phyloP scores from a whole-genome alignment of 1,140 invertebrate species.

The Ceratina japonica region DNA sequence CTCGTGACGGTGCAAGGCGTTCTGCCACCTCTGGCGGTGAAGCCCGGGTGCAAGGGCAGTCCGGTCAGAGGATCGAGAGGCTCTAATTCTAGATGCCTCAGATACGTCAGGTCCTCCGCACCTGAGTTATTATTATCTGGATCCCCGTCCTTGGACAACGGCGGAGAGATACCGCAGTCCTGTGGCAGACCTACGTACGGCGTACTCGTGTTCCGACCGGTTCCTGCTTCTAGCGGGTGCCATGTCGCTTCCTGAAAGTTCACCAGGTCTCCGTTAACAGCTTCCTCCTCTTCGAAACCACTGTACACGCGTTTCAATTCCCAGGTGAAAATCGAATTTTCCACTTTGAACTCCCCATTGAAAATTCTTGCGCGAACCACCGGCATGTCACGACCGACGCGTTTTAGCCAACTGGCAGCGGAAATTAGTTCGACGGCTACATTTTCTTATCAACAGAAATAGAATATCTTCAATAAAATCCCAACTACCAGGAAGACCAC shows the following conservation, averaged over 20 bases:
- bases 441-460: slow-evolving; percentile 64
- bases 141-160: slow-evolving; percentile 73
- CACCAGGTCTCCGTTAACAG: too few species aligned
- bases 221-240: slow-evolving; percentile 78
- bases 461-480: slow-evolving; percentile 74
- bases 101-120: slow-evolving; percentile 82
- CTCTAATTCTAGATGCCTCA: slow-evolving; percentile 89
- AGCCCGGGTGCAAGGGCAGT: slow-evolving; percentile 70
- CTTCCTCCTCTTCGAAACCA: too few species aligned
- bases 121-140: slow-evolving; percentile 77
- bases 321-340: too few species aligned
- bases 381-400: too few species aligned
- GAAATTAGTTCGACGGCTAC: too few species aligned
- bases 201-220: slow-evolving; percentile 73
- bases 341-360: too few species aligned
- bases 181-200: slow-evolving; percentile 72
- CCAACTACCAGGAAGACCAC: slow-evolving; percentile 74
- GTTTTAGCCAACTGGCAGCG: not conserved
- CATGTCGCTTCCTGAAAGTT: slow-evolving; percentile 78
- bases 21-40: slow-evolving; percentile 82
- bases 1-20: slow-evolving; percentile 91
- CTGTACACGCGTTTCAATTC: not conserved
- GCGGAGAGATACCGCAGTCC: slow-evolving; percentile 73
- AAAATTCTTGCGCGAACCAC: too few species aligned
- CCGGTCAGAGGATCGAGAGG: slow-evolving; percentile 80